Conservation (phyloP, 2,113 vertebrate species). For the Bombycilla garrulus region DNA sequence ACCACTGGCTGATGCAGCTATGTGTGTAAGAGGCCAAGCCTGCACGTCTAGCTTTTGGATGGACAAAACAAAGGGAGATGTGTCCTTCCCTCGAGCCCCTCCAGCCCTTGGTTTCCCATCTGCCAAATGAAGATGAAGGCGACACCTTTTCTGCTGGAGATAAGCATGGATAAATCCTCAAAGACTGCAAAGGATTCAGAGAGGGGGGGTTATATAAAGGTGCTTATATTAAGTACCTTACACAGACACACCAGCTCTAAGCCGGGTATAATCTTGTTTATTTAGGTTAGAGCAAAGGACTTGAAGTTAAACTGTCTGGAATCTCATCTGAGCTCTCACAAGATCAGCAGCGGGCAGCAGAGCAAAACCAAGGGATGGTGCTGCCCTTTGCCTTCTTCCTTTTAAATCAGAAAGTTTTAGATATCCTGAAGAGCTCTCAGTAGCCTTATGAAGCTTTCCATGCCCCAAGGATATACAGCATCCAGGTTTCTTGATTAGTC, state of each 20-base stretch:
- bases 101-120: background rate
- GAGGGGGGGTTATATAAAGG: constrained; percentile 42
- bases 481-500: background rate
- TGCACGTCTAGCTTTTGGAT: background rate
- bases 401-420: background rate
- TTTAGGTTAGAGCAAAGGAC: constrained; percentile 33
- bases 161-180: background rate
- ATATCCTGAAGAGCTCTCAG: background rate
- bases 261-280: constrained; percentile 51
- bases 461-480: background rate
- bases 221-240: constrained; percentile 61
- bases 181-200: background rate
- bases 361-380: background rate
- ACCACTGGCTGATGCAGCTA: background rate
- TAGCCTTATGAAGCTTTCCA: background rate
- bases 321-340: background rate
- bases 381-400: background rate
- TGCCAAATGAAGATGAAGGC: background rate
- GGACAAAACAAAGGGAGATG: background rate
- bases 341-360: background rate
- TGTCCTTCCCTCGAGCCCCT: background rate
- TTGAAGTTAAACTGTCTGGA: constrained; percentile 18
- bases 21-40: background rate
- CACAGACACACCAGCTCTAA: constrained; percentile 1
- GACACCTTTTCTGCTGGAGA: constrained; percentile 6